Conservation (phyloP, 2,888 invertebrate genomes). For the Gymnoscelis rufifasciata region DNA sequence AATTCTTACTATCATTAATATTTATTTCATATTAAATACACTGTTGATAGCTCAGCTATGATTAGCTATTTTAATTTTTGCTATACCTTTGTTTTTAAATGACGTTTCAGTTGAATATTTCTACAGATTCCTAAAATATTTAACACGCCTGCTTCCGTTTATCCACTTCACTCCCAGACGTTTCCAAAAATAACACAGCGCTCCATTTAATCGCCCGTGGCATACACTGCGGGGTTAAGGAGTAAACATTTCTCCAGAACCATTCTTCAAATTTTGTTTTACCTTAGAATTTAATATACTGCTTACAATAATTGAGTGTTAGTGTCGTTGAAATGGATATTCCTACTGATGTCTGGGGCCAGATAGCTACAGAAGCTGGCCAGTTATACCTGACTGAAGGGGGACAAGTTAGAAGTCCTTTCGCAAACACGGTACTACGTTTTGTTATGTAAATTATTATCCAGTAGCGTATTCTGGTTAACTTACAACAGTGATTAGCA, state of each 20-base stretch:
- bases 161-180: conserved; percentile 58
- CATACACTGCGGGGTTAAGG: conserved; percentile 52
- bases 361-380: conserved; percentile 91
- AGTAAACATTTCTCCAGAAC: conserved; percentile 47
- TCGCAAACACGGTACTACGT: conserved; percentile 88
- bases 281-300: conserved; percentile 37
- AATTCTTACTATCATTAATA: too few relatives aligned
- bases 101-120: conserved; percentile 7
- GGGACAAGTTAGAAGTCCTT: conserved; percentile 87
- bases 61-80: too few relatives aligned
- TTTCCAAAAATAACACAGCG: conserved; percentile 75
- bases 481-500: conserved; percentile 10
- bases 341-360: conserved; percentile 91
- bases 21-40: too few relatives aligned
- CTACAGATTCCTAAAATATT: conserved; percentile 48
- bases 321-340: conserved; percentile 78
- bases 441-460: conserved; percentile 22
- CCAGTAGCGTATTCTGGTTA: conserved; percentile 2
- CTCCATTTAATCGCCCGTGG: conserved; percentile 53
- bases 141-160: conserved; percentile 35
- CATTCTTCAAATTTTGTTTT: too few relatives aligned
- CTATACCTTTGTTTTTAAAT: background rate
- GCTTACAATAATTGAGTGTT: conserved; percentile 13
- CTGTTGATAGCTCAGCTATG: too few relatives aligned
- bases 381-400: conserved; percentile 91